Base-by-base conservation (phyloP, 64 coral and sea anemone genomes). In the Pocillopora damicornis region DNA sequence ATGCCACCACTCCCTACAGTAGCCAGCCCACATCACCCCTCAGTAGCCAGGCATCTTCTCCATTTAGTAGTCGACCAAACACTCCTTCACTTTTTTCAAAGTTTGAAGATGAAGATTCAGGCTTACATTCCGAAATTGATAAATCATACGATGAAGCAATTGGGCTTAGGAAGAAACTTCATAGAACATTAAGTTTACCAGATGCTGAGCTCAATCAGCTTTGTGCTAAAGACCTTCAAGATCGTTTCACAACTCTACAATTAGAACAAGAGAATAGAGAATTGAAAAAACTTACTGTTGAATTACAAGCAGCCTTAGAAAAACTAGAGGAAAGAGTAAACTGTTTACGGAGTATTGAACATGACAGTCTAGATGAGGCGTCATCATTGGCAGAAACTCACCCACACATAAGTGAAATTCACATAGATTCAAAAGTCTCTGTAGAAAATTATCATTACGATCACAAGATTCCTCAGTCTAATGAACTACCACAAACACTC, bases 241-340 rank as follows among this genome's bases (percentile, higher is more conserved):
- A 99, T 51, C 86, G 97, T 78, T 99, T 99, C 80, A 86, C 93
- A 17, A 90, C 93, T 20, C 79, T 99, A 26, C 97, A 99, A 51
- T 86, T 99, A 38, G 97, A 99, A 73, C 97, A 99, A 85, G 97
- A 99, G 83, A 99, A 99, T 79, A 89, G 91, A 72, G 92, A 91
- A 59, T 60, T 99, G 10, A 99, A 99, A 86, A 95, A 95, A 56
- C 69, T 99, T 38, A 99, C 97, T 59, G 86, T 79, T 59, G 97
- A 99, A 69, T 81, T 99, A 22, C 97, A 99, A 80, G 78, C 59
- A 34, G 97, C 97, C 11, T 86, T 99, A 51, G 97, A 99, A 93
- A 92, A 95, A 68, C 81, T 99, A 36, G 97, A 95, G 64, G 93
- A 93, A 75, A 92, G 88, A 86, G 97, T 99, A 14, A 92, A 90